Evolutionary conservation across 2,888 invertebrate species (phyloP), one percentile per base, ranked within the genome.

Genomic region (Protodeltote pygarga): DNA sequence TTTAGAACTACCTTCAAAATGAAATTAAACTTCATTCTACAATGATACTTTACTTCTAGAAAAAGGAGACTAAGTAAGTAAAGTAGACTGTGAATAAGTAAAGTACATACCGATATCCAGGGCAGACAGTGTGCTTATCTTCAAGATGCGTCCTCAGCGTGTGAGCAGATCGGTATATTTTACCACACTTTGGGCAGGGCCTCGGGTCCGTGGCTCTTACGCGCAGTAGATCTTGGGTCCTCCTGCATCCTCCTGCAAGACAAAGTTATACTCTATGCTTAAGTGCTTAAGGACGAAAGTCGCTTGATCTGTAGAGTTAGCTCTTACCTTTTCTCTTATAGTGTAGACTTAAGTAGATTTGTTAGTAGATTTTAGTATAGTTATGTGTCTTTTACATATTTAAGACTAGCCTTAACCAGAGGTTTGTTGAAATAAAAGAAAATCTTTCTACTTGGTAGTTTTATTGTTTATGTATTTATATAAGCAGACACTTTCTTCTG

Each of bases 91-190:
- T 19, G 10, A 11, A 3, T 4, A 2, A 5, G 11, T 5, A 4
- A 3, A 3, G 2, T 27, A 50, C 76, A 75, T 42, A 92, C 92
- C 92, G 94, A 81, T 97, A 98, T 37, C 98, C 98, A 0, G 97
- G 97, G 79, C 98, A 98, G 73, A 97, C 95, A 20, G 98, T 98
- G 85, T 98, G 98, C 81, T 98, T 98, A 83, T 98, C 98, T 85
- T 98, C 98, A 59, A 98, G 93, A 85, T 98, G 98, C 16, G 98
- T 98, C 60, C 97, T 94, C 68, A 98, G 92, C 8, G 98, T 98
- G 88, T 98, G 98, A 10, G 98, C 97, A 17, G 97, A 97, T 53
- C 97, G 93, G 88, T 97, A 97, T 79, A 97, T 97, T 92, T 97
- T 97, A 28, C 97, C 97, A 83, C 98, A 98, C 80, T 98, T 97